These are phyloP conservation scores for Alcis repandata DNA, from an alignment of 2,888 invertebrate species.

Conservation along the genomic window DNA sequence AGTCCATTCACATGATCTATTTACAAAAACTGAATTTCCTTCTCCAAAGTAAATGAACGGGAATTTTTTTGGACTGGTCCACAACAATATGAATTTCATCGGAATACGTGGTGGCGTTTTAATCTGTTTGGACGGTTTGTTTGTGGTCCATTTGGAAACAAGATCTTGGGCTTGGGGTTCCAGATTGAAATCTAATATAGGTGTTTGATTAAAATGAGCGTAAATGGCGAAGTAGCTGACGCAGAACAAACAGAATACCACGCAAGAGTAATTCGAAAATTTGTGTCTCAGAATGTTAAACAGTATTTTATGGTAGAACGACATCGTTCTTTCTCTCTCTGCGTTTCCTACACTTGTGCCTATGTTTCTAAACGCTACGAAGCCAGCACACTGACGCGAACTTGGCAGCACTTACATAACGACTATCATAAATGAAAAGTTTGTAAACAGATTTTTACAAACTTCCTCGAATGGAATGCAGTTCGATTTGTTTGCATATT, in stretches of 20 bases:
- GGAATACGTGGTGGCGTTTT: constrained; percentile 7
- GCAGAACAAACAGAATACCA: constrained; percentile 15
- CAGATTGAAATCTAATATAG: background rate
- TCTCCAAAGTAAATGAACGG: constrained; percentile 66
- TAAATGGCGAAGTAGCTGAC: constrained; percentile 10
- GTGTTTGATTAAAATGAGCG: constrained; percentile 8
- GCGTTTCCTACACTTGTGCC: background rate
- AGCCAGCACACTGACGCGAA: background rate
- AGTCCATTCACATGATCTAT: constrained; percentile 62
- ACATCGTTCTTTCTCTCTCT: constrained; percentile 4
- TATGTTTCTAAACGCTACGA: background rate
- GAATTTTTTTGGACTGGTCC: constrained; percentile 62
- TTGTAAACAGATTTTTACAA: constrained; percentile 36
- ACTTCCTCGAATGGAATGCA: constrained; percentile 6
- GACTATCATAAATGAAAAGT: constrained; percentile 20
- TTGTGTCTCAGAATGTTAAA: constrained; percentile 12
- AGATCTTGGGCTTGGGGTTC: background rate
- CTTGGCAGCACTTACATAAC: background rate
- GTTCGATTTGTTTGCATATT: constrained; percentile 25
- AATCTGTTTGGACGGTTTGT: background rate
- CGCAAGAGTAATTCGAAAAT: constrained; percentile 11
- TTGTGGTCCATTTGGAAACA: background rate
- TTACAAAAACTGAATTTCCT: constrained; percentile 61
- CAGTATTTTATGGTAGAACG: constrained; percentile 18
- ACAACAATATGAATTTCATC: constrained; percentile 68